Evolutionary conservation across 2,113 vertebrate genomes (phyloP), one percentile per base, ranked within the genome.

Genomic region (Alosa alosa): DNA sequence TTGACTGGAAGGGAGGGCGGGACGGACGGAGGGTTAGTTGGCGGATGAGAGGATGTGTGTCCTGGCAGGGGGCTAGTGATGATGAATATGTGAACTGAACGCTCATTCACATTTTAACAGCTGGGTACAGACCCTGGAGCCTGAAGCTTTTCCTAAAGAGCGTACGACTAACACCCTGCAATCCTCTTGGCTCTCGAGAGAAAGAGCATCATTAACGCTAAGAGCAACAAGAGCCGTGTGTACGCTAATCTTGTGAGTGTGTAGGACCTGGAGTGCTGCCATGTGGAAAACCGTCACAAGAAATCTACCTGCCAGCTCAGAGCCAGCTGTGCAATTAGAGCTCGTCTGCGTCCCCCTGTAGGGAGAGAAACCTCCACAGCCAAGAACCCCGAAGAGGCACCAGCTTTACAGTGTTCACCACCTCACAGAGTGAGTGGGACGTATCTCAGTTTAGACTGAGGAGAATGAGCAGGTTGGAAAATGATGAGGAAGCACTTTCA

Each of bases 51-150:
- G 5, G 3, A 6, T 36, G 60, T 49, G 60, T 72, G 25, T 72
- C n/a, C 25, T 72, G 10, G 64, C 52, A 55, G 52, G 52, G 17
- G 52, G 2, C 15, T 55, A 55, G 15, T 55, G 13, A 17, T 72
- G 64, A 72, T 72, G 64, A 72, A 13, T 72, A 31, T 72, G 64
- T 72, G 64, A 72, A 72, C 64, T 72, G 64, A 72, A 15, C 31
- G 9, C 25, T 72, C n/a, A 36, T 36, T 36, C 64, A 13, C 64
- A 15, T 25, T 72, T 31, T 25, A 72, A 72, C n/a, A 72, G 64
- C 64, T 72, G 64, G 25, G 9, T 36, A 4, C n/a, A 72, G 64
- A 31, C n/a, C 25, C 10, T 25, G 4, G 22, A 13, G 64, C 64
- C 64, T 72, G 2, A 36, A 11, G 22, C 64, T 72, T 72, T 72